phyloP scores from a whole-genome alignment of 2,888 invertebrate species.

The Eutolmus rufibarbis region DNA sequence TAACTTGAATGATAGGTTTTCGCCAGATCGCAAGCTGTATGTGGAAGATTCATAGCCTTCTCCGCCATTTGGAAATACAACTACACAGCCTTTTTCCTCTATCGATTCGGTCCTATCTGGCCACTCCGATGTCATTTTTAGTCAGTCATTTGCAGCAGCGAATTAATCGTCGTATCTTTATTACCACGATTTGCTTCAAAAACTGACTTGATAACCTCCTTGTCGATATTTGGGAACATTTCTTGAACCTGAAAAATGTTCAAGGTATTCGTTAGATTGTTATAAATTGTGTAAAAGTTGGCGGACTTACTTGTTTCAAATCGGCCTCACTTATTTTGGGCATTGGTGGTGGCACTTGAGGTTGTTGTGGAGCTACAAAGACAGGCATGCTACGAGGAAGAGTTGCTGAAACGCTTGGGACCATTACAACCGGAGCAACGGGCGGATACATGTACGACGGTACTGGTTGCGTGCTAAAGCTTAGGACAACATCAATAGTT shows the following conservation, averaged over 20 bases:
- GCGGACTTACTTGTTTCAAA: slow-evolving; percentile 68
- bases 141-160: slow-evolving; percentile 85
- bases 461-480: slow-evolving; percentile 68
- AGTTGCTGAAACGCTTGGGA: slow-evolving; percentile 65
- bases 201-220: slow-evolving; percentile 89
- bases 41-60: slow-evolving; percentile 6
- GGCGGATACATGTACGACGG: slow-evolving; percentile 62
- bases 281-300: not conserved
- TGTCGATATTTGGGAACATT: slow-evolving; percentile 96
- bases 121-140: slow-evolving; percentile 38
- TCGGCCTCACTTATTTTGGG: slow-evolving; percentile 66
- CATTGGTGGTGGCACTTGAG: slow-evolving; percentile 53
- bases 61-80: not conserved
- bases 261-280: not conserved
- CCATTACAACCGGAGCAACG: slow-evolving; percentile 72
- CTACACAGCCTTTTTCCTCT: slow-evolving; percentile 20
- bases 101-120: not conserved
- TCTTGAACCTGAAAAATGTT: slow-evolving; percentile 78
- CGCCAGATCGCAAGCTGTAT: slow-evolving; percentile 1
- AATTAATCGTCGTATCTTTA: slow-evolving; percentile 90
- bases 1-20: slow-evolving; percentile 6
- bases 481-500: slow-evolving; percentile 88
- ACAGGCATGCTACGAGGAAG: slow-evolving; percentile 54
- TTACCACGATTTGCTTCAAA: slow-evolving; percentile 88
- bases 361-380: slow-evolving; percentile 57